A percentile compares a stretch with the other conserved stretches of the same genome.
Conservation (phyloP, 2,113 vertebrate species). For the Alaudala cheleensis region DNA sequence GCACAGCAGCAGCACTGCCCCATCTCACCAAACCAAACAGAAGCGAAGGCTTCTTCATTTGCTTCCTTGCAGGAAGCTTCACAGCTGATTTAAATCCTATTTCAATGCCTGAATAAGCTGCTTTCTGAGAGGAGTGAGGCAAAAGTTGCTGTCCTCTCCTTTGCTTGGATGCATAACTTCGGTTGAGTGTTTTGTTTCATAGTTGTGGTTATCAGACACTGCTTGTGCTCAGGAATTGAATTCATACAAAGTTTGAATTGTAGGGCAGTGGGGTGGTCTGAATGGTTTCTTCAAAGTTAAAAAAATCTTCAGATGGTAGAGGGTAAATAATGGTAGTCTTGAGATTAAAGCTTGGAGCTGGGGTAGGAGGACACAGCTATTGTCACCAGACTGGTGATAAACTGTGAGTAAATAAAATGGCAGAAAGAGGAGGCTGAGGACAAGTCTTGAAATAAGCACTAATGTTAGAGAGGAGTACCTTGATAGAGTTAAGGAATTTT, state of each 20-base stretch:
- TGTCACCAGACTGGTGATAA: background rate
- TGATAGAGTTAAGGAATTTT: background rate
- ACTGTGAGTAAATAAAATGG: background rate
- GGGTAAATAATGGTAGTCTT: background rate
- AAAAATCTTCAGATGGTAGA: background rate
- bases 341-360: background rate
- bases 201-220: background rate
- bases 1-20: fast-evolving
- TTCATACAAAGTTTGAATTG: fast-evolving
- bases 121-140: fast-evolving
- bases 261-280: background rate
- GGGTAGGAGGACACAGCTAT: background rate
- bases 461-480: background rate
- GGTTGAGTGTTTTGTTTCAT: background rate
- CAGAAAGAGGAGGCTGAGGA: background rate
- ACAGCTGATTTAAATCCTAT: background rate
- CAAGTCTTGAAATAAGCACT: background rate
- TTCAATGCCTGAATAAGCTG: background rate
- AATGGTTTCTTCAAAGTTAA: background rate
- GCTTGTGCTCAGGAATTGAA: background rate
- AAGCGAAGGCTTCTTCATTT: fast-evolving
- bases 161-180: background rate
- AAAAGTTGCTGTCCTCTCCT: background rate
- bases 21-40: background rate
- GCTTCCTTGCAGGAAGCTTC: background rate